A percentile compares a stretch with the other conserved stretches of the same genome.
These are phyloP conservation scores for Lamproptera curius DNA, from an alignment of 2,888 invertebrate genomes.

Conservation along the genomic window DNA sequence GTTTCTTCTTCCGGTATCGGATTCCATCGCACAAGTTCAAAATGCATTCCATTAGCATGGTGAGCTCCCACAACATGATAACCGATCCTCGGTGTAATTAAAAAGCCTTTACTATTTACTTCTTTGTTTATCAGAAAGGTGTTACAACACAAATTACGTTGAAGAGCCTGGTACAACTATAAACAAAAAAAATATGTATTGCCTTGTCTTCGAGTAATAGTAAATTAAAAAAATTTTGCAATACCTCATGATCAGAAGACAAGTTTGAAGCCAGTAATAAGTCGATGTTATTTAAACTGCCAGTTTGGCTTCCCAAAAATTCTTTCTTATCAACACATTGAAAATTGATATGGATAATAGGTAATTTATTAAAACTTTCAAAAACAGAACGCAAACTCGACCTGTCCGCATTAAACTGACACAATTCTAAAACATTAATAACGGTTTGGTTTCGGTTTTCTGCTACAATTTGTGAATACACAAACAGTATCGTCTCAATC, in stretches of 20 bases:
- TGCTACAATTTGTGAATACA: conserved; percentile 36
- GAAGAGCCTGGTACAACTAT: too few relatives aligned
- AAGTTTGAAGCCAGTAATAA: conserved; percentile 31
- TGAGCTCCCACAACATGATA: conserved; percentile 32
- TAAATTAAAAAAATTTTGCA: neutral
- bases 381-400: conserved; percentile 24
- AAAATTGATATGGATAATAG: conserved; percentile 25
- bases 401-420: conserved; percentile 18
- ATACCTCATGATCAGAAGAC: conserved; percentile 33
- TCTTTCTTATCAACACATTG: conserved; percentile 22
- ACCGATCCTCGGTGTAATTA: too few relatives aligned
- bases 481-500: conserved; percentile 28
- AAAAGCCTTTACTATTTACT: too few relatives aligned
- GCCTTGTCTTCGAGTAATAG: too few relatives aligned
- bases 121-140: too few relatives aligned
- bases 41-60: conserved; percentile 20
- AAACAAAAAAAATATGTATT: too few relatives aligned
- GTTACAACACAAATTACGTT: too few relatives aligned
- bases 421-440: conserved; percentile 32
- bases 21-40: conserved; percentile 36
- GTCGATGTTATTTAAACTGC: conserved; percentile 25
- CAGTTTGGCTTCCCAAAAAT: conserved; percentile 13
- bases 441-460: conserved; percentile 35
- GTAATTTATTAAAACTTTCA: conserved; percentile 22
- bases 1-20: conserved; percentile 26